Percentiles rank a stretch among this genome's conserved stretches.
Conservation (phyloP, 1,140 invertebrate genomes). For the Lordiphosa collinella region DNA sequence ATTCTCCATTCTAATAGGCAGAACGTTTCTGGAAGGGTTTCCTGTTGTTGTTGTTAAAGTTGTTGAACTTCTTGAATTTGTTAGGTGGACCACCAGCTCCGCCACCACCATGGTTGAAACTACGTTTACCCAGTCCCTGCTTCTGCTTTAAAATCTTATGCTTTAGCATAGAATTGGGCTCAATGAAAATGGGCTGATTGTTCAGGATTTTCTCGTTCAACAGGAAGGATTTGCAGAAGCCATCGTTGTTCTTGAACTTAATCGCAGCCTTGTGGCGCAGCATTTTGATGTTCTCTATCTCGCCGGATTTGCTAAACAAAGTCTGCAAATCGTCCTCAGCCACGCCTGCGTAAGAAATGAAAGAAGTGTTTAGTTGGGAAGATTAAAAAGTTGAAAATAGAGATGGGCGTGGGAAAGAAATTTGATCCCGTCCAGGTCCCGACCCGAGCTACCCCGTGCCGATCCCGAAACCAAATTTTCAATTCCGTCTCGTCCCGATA, state of each 20-base stretch:
- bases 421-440: too few relatives aligned
- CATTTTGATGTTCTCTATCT: slow-evolving; percentile 35
- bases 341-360: slow-evolving; percentile 4
- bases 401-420: too few relatives aligned
- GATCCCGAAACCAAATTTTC: too few relatives aligned
- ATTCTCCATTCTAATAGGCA: slow-evolving; percentile 19
- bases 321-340: slow-evolving; percentile 27
- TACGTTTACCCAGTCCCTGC: neutral
- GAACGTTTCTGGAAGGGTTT: slow-evolving; percentile 51
- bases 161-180: slow-evolving; percentile 55
- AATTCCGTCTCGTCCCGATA: too few relatives aligned
- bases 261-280: slow-evolving; percentile 24
- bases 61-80: slow-evolving; percentile 25
- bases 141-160: slow-evolving; percentile 8
- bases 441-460: too few relatives aligned
- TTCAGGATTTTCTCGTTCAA: slow-evolving; percentile 33
- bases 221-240: slow-evolving; percentile 63
- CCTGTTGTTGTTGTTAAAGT: slow-evolving; percentile 5
- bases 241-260: slow-evolving; percentile 46
- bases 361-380: neutral
- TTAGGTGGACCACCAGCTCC: neutral
- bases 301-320: slow-evolving; percentile 34
- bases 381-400: too few relatives aligned
- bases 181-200: slow-evolving; percentile 48
- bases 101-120: too few relatives aligned